These are phyloP conservation scores for Arremon aurantiirostris DNA, from an alignment of 2,797 vertebrate species.

Conservation along the genomic window DNA sequence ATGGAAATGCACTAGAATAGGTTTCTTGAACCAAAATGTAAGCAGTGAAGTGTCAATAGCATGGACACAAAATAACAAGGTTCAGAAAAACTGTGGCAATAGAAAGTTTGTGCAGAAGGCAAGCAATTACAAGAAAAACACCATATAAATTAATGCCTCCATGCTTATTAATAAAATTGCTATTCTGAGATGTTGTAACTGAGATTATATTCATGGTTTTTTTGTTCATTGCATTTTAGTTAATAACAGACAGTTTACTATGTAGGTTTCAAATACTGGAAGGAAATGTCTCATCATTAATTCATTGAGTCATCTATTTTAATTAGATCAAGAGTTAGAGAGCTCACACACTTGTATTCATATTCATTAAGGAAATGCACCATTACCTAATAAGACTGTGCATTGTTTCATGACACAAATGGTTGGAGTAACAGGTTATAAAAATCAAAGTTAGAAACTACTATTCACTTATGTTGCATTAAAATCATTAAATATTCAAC, in stretches of 20 bases:
- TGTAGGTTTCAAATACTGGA: background rate
- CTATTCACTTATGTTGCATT: background rate
- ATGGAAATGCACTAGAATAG: background rate
- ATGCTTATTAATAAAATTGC: background rate
- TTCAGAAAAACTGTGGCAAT: background rate
- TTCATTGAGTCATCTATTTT: slow-evolving; percentile 38
- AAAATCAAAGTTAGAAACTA: background rate
- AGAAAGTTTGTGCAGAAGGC: background rate
- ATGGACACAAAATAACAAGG: background rate
- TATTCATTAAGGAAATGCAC: slow-evolving; percentile 30
- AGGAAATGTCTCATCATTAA: slow-evolving; percentile 48
- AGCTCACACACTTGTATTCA: background rate
- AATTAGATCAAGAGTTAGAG: slow-evolving; percentile 39
- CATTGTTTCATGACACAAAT: background rate
- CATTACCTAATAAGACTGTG: background rate
- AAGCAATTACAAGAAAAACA: background rate
- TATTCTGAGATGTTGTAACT: background rate
- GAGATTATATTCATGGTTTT: background rate
- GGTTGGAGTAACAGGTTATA: background rate
- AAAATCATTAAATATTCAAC: background rate
- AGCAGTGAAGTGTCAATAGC: background rate
- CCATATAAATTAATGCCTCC: background rate
- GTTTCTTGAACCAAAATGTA: background rate
- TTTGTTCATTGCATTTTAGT: background rate
- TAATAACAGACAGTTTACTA: slow-evolving; percentile 12